Percentiles rank a stretch among this genome's conserved stretches.
These are phyloP conservation scores for Pimpla rufipes DNA, from an alignment of 2,888 invertebrate species.

Conservation along the genomic window DNA sequence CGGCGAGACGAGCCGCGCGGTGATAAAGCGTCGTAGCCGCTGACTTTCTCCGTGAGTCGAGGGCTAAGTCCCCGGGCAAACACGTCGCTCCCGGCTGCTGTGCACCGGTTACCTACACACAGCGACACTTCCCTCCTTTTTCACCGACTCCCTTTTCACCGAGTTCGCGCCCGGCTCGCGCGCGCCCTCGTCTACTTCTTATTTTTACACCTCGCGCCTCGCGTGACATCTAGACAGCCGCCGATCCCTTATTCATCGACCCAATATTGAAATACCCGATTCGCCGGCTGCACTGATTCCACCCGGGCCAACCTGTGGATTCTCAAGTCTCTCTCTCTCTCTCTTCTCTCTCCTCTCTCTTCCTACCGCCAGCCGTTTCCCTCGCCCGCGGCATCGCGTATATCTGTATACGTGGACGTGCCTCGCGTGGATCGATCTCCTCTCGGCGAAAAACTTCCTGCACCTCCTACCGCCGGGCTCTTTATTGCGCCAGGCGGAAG, in stretches of 20 bases:
- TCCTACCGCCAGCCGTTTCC: not conserved
- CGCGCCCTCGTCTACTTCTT: constrained; percentile 45
- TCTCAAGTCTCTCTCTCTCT: constrained; percentile 47
- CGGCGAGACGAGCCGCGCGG: constrained; percentile 45
- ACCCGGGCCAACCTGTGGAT: constrained; percentile 73
- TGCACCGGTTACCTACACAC: too few species aligned
- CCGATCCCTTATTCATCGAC: constrained; percentile 76
- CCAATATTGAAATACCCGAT: constrained; percentile 73
- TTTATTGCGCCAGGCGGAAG: not conserved
- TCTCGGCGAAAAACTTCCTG: constrained; percentile 11
- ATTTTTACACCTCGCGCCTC: constrained; percentile 61
- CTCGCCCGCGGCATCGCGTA: not conserved
- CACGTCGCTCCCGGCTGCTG: constrained; percentile 64
- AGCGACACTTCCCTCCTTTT: constrained; percentile 54
- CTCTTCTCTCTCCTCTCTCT: constrained; percentile 14
- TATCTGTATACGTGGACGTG: not conserved
- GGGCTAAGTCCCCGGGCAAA: constrained; percentile 69
- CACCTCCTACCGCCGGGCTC: not conserved
- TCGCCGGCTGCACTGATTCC: constrained; percentile 67
- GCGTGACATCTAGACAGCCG: constrained; percentile 69
- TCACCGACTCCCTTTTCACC: constrained; percentile 37
- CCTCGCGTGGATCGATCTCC: constrained; percentile 26
- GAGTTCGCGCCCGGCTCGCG: constrained; percentile 7
- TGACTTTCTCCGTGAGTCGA: constrained; percentile 35
- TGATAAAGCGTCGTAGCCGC: constrained; percentile 66